phyloP scores from a whole-genome alignment of 1,140 invertebrate genomes.

The Papilio polytes region DNA sequence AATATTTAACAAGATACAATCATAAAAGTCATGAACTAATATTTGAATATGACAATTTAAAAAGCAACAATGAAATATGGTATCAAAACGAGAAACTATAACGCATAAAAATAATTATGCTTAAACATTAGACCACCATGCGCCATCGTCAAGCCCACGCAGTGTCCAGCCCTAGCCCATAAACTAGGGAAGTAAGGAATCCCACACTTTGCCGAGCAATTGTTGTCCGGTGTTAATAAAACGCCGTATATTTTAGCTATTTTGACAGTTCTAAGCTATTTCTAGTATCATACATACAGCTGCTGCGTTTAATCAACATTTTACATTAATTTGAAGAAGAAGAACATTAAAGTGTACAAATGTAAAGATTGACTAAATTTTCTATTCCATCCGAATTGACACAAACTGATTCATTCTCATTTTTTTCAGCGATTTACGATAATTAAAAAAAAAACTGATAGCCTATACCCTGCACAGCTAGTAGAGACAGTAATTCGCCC shows the following conservation, averaged over 20 bases:
- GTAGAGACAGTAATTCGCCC: too few species aligned
- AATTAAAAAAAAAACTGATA: too few species aligned
- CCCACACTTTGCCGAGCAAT: constrained; percentile 75
- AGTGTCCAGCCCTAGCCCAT: constrained; percentile 56
- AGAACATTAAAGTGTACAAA: background rate
- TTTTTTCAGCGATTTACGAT: too few species aligned
- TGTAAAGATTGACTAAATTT: background rate
- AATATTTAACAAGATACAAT: background rate
- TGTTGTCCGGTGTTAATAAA: constrained; percentile 80
- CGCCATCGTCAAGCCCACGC: constrained; percentile 63
- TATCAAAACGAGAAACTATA: constrained; percentile 35
- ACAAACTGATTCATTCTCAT: too few species aligned
- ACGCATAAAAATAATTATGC: constrained; percentile 61
- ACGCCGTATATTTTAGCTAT: constrained; percentile 80
- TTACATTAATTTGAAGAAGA: background rate
- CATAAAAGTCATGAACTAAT: background rate
- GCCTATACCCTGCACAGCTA: too few species aligned
- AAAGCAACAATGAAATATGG: constrained; percentile 11
- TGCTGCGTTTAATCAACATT: constrained; percentile 30
- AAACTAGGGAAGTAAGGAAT: constrained; percentile 77
- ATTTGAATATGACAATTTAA: constrained; percentile 12
- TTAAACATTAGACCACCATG: constrained; percentile 65
- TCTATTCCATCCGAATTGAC: too few species aligned
- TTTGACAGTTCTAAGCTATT: constrained; percentile 80
- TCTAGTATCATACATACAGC: constrained; percentile 63